Conservation (phyloP, 2,113 vertebrate genomes). For the Erythrolamprus reginae region DNA sequence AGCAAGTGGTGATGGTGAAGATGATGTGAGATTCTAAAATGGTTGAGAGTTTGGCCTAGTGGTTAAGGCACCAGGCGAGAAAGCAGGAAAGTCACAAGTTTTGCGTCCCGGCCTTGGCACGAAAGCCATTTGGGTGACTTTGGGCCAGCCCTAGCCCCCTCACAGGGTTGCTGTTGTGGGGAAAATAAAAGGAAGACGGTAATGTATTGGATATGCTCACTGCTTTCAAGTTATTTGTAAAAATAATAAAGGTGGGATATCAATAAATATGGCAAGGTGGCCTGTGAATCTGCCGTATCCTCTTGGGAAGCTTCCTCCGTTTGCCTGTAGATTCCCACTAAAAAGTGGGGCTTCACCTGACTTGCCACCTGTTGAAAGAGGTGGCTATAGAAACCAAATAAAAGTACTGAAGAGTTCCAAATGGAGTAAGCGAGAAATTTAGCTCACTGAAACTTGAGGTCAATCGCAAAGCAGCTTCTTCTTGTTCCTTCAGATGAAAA, state of each 20-base stretch:
- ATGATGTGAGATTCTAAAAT: neutral
- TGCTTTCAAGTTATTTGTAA: neutral
- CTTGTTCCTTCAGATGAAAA: constrained; percentile 80
- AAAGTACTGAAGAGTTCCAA: neutral
- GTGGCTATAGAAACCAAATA: neutral
- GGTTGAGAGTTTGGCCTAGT: neutral
- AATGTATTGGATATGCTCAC: neutral
- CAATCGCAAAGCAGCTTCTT: neutral
- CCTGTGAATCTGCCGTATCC: neutral
- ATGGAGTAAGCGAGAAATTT: neutral
- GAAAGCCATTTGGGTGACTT: neutral
- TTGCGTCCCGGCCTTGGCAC: neutral
- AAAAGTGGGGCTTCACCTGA: neutral
- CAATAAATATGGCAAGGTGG: neutral
- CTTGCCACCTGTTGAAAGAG: too few relatives aligned
- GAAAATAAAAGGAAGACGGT: neutral
- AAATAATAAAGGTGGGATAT: neutral
- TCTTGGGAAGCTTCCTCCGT: neutral
- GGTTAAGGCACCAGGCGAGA: too few relatives aligned
- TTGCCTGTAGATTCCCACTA: neutral
- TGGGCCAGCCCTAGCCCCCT: neutral
- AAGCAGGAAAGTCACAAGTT: too few relatives aligned
- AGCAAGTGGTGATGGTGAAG: too few relatives aligned
- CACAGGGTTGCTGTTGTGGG: neutral
- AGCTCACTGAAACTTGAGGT: neutral